Evolutionary conservation across 2,113 vertebrate genomes (phyloP), one percentile per base, ranked within the genome.

Genomic region (Ciconia stormi): DNA sequence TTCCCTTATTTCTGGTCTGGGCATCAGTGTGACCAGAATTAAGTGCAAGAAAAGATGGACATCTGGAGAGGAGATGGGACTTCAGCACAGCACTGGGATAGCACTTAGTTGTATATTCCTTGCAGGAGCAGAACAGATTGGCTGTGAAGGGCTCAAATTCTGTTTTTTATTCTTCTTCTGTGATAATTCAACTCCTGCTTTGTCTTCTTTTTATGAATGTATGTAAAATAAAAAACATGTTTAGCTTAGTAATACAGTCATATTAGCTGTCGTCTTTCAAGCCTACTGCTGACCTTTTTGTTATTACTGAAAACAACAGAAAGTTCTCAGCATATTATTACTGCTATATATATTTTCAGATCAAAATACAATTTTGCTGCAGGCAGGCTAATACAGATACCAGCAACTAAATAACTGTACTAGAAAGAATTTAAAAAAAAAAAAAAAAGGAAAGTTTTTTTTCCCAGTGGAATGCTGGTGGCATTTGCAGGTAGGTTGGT

Each of bases 1-100:
- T 95, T 97, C 72, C 73, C 49, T 87, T 36, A 71, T 73, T 93
- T 73, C 82, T 88, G 84, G 58, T 91, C 61, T 47, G 62, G 61
- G 61, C 90, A 90, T 61, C 82, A 63, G 38, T 85, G 71, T 85
- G 93, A 89, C 65, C 82, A 90, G 87, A 97, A 97, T 95, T 69
- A 95, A 94, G 93, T 96, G 94, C 83, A 67, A 95, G 88, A 47
- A 82, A 96, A 91, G 73, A 73, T 72, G 77, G 94, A 94, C 93
- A 97, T 97, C 97, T 97, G 97, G 93, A 92, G 84, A 76, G 61
- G 85, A 90, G 93, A 70, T 93, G 94, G 74, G 78, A 34, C 59
- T 86, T 52, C 18, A 56, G 82, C 59, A n/a, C 59, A 88, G 82
- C 77, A 9, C 6, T 44, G 65, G 59, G 90, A 8, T 70, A 66